A percentile compares a stretch with the other conserved stretches of the same genome.
Conservation (phyloP, 2,888 invertebrate species). For the Dolichomitus sp. region DNA sequence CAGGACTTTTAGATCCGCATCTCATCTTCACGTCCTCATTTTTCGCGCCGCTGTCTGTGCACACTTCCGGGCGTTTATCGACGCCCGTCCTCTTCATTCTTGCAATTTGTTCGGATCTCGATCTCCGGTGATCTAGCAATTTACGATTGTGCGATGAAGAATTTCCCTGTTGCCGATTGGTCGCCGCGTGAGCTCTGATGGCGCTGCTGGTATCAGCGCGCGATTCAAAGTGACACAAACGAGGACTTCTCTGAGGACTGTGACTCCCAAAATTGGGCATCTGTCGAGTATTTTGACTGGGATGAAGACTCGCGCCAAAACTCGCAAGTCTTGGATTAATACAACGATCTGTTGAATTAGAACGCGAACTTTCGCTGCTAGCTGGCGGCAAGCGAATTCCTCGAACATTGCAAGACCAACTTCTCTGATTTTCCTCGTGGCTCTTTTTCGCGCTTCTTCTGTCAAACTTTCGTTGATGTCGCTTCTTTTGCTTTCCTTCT, state of each 20-base stretch:
- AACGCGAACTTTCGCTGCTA: conserved; percentile 83
- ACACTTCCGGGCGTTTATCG: conserved; percentile 14
- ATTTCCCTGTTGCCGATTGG: conserved; percentile 64
- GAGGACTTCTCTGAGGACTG: conserved; percentile 83
- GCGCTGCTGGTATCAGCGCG: conserved; percentile 65
- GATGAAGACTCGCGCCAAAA: conserved; percentile 82
- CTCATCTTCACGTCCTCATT: conserved; percentile 22
- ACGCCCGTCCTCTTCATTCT: conserved; percentile 74
- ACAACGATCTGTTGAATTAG: conserved; percentile 83
- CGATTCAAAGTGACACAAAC: conserved; percentile 83
- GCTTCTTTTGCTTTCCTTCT: conserved; percentile 77
- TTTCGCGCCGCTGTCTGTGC: conserved; percentile 21
- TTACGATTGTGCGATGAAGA: conserved; percentile 79
- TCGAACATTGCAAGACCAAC: conserved; percentile 59
- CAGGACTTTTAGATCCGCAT: conserved; percentile 29
- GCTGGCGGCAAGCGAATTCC: conserved; percentile 67
- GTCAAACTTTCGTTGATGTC: conserved; percentile 80
- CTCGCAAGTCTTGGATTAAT: conserved; percentile 78
- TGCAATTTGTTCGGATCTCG: conserved; percentile 81
- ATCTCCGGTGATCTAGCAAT: conserved; percentile 81
- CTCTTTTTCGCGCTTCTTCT: conserved; percentile 69
- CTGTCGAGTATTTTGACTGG: conserved; percentile 83
- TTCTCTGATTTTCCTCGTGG: conserved; percentile 65
- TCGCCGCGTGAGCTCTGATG: conserved; percentile 49
- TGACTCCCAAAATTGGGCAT: conserved; percentile 84